Evolutionary conservation across 2,113 vertebrate species (phyloP), one percentile per base, ranked within the genome.

Genomic region (Tamias sibiricus): DNA sequence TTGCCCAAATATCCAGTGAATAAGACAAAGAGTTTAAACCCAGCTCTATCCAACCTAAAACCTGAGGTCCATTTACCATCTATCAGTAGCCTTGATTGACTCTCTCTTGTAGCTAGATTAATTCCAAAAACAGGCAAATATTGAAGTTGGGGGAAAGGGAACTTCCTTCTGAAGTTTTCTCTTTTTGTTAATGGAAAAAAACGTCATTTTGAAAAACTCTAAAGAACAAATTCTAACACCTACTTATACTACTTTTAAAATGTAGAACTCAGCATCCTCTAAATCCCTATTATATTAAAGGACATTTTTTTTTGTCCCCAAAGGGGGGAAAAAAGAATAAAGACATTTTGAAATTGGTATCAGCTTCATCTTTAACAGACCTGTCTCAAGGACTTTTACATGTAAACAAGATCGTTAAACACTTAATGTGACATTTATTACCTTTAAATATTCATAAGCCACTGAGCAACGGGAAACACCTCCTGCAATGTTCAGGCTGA

Each of bases 351-450:
- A 97, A 96, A 97, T 90, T 96, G 95, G 79, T 90, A 94, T 86
- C 86, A 77, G 35, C 72, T 97, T 98, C 44, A 37, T 75, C 95
- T 98, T 93, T 97, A 98, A 71, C 59, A 94, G 94, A 94, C 97
- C 79, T 54, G 98, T 96, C 76, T 98, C 98, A 98, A 98, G 98
- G 98, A 97, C 98, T 98, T 98, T 97, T 97, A 97, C 98, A 87
- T 97, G 97, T 98, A 98, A 98, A 98, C 98, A 98, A 98, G 97
- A 98, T 95, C 86, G 0, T 98, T 98, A 98, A 98, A 97, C 92
- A 98, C 96, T 98, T 98, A 97, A 98, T 98, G 97, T 98, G 98
- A 98, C 97, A 98, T 98, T 99, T 98, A 98, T 98, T 97, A 97
- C 52, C 95, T 98, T 98, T 98, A 98, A 98, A 98, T 98, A 98